These are phyloP conservation scores for Nyctibius grandis DNA, from an alignment of 2,797 vertebrate genomes.

Conservation along the genomic window DNA sequence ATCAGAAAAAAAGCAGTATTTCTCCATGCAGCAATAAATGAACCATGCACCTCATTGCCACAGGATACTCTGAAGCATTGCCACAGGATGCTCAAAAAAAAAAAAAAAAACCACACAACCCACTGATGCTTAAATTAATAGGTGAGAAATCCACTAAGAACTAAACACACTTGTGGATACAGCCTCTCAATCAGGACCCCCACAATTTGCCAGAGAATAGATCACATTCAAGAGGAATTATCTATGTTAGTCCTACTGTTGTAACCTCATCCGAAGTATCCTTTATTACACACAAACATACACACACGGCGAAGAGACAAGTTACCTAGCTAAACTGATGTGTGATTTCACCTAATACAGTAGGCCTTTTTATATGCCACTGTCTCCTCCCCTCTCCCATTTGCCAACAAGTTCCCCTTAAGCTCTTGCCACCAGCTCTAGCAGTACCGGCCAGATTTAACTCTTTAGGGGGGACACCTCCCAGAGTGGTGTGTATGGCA, in stretches of 20 bases:
- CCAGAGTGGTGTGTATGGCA: accelerated
- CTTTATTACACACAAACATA: accelerated
- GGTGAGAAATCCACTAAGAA: background rate
- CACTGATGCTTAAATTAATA: background rate
- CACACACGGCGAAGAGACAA: background rate
- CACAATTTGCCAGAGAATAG: background rate
- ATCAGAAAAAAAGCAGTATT: background rate
- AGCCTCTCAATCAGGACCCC: background rate
- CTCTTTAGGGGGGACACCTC: background rate
- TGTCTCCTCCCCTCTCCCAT: background rate
- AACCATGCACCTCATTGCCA: background rate
- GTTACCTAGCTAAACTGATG: background rate
- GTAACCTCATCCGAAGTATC: background rate
- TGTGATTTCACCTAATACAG: background rate
- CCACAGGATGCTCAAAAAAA: too few species aligned
- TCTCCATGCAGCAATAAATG: background rate
- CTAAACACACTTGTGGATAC: background rate
- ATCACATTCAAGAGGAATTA: background rate
- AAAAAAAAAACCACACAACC: too few species aligned
- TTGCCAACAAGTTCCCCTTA: background rate
- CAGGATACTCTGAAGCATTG: background rate
- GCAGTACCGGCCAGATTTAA: background rate
- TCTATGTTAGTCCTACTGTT: background rate
- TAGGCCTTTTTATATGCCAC: background rate
- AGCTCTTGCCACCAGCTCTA: background rate